A percentile compares a stretch with the other conserved stretches of the same genome.
Evolutionary conservation across 2,113 vertebrate genomes (phyloP).

Genomic region (Pseudorasbora parva): DNA sequence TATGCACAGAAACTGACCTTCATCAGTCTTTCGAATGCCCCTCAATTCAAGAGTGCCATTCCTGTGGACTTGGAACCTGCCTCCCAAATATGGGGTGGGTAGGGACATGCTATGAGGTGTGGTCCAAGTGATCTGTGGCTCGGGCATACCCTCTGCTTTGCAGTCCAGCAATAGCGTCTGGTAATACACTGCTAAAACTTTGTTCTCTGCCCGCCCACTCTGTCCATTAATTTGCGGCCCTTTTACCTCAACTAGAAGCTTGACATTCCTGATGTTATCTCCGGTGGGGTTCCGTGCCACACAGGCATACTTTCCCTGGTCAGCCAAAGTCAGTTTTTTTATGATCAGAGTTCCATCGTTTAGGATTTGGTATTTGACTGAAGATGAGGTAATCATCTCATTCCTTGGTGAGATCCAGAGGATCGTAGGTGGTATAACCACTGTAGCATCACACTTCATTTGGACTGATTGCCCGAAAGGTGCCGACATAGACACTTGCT

Average conservation of each 20-base stretch:
- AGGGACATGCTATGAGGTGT: slow-evolving; percentile 73
- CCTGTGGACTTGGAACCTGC: slow-evolving; percentile 78
- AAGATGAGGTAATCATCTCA: slow-evolving; percentile 67
- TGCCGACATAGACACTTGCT: slow-evolving; percentile 60
- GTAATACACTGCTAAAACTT: slow-evolving; percentile 72
- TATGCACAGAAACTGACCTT: slow-evolving; percentile 72
- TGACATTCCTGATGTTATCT: slow-evolving; percentile 74
- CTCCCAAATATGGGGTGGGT: slow-evolving; percentile 72
- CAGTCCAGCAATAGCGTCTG: slow-evolving; percentile 76
- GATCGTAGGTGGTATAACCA: slow-evolving; percentile 72
- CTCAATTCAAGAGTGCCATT: slow-evolving; percentile 79
- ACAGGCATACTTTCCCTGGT: slow-evolving; percentile 78
- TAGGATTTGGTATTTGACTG: slow-evolving; percentile 67
- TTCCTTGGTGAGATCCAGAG: slow-evolving; percentile 77
- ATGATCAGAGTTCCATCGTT: slow-evolving; percentile 71
- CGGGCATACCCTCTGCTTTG: slow-evolving; percentile 74
- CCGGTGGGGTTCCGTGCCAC: slow-evolving; percentile 74
- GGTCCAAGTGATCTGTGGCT: slow-evolving; percentile 74
- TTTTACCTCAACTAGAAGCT: slow-evolving; percentile 70
- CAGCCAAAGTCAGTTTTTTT: slow-evolving; percentile 67
- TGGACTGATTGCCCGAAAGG: slow-evolving; percentile 67
- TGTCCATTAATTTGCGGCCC: slow-evolving; percentile 72
- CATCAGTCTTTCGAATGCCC: slow-evolving; percentile 77
- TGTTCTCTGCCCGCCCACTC: slow-evolving; percentile 63
- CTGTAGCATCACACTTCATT: slow-evolving; percentile 72